These are phyloP conservation scores for Tillus elongatus DNA, from an alignment of 2,888 invertebrate genomes.

Conservation along the genomic window DNA sequence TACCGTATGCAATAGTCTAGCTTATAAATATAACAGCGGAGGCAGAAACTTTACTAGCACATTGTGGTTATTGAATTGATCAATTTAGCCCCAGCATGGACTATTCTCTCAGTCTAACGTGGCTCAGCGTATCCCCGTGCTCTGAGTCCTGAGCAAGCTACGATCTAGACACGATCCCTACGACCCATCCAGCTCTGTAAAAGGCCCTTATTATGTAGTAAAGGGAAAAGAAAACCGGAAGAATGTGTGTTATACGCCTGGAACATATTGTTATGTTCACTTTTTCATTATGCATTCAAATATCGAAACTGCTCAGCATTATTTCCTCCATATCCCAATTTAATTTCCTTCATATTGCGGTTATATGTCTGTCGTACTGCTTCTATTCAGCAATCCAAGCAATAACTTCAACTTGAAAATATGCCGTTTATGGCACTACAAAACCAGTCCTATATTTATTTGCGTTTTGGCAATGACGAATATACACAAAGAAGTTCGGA, in stretches of 20 bases:
- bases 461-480: no score
- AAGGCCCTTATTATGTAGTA: constrained; percentile 42
- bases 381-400: no score
- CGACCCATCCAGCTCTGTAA: constrained; percentile 37
- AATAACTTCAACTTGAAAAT: no score
- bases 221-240: constrained; percentile 38
- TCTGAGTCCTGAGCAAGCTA: constrained; percentile 28
- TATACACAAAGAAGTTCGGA: no score
- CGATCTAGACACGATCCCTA: constrained; percentile 39
- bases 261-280: constrained; percentile 41
- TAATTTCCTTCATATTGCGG: no score
- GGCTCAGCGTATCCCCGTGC: no score
- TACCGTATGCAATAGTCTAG: constrained; percentile 32
- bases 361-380: no score
- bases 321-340: no score
- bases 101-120: no score
- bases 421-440: no score
- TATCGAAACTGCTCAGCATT: constrained; percentile 17
- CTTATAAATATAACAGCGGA: constrained; percentile 39
- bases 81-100: constrained; percentile 42
- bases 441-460: no score
- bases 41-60: constrained; percentile 40
- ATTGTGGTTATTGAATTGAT: constrained; percentile 45
- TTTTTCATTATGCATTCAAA: constrained; percentile 36
- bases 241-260: constrained; percentile 40